Evolutionary conservation across 1,140 invertebrate genomes (phyloP).

Genomic region (Drosophila saltans): DNA sequence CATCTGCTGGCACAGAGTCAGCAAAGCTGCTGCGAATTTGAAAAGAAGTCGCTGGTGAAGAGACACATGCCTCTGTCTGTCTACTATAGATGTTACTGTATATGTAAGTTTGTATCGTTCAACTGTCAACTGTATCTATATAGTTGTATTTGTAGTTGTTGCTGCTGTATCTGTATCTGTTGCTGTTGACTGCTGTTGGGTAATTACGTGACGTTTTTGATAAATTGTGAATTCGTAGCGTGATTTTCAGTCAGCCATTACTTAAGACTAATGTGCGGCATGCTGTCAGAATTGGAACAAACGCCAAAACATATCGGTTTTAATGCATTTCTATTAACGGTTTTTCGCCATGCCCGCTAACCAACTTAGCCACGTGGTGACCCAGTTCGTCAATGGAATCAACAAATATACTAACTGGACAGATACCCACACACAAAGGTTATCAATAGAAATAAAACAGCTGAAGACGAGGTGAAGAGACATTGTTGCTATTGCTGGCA

Average conservation of each 20-base stretch:
- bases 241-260: conserved; percentile 72
- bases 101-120: no score
- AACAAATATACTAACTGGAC: conserved; percentile 48
- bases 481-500: conserved; percentile 49
- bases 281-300: conserved; percentile 79
- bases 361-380: conserved; percentile 61
- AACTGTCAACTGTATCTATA: conserved; percentile 13
- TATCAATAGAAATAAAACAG: conserved; percentile 48
- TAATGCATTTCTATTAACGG: conserved; percentile 80
- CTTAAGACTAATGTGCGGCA: conserved; percentile 72
- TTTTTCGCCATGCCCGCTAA: conserved; percentile 38
- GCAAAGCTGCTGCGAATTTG: no score
- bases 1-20: conserved; percentile 62
- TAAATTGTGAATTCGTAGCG: conserved; percentile 73
- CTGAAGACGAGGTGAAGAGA: conserved; percentile 42
- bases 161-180: conserved; percentile 23
- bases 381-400: conserved; percentile 76
- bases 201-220: conserved; percentile 82
- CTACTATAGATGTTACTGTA: not conserved
- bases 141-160: conserved; percentile 1
- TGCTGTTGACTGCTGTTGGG: conserved; percentile 43
- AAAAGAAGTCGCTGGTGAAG: conserved; percentile 60
- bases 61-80: conserved; percentile 35
- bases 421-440: conserved; percentile 39
- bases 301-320: conserved; percentile 61